These are phyloP conservation scores for Congeria kusceri DNA, from an alignment of 2,888 invertebrate species.

Conservation along the genomic window DNA sequence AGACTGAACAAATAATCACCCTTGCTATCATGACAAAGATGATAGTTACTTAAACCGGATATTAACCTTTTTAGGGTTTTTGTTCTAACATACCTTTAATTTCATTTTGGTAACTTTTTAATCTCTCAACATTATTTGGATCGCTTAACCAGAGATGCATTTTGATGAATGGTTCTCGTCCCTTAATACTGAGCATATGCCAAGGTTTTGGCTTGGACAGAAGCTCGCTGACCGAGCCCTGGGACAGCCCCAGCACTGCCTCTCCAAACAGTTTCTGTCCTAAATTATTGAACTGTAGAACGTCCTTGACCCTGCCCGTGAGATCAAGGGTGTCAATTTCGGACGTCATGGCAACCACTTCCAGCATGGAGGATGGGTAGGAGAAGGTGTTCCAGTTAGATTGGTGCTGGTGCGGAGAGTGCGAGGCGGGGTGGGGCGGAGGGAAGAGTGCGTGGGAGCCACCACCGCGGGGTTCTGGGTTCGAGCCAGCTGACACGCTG, in stretches of 20 bases:
- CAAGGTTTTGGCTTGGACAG: constrained; percentile 99
- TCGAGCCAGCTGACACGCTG: constrained; percentile 53
- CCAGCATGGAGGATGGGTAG: constrained; percentile 96
- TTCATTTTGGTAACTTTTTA: constrained; percentile 88
- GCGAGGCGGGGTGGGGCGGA: constrained; percentile 58
- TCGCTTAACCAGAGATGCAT: constrained; percentile 97
- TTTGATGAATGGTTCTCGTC: constrained; percentile 90
- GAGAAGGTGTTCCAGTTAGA: constrained; percentile 88
- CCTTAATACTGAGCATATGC: constrained; percentile 99
- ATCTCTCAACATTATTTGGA: constrained; percentile 96
- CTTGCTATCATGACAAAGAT: too few relatives aligned
- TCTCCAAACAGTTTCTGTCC: constrained; percentile 99
- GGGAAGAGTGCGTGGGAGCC: constrained; percentile 64
- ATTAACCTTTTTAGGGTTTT: background rate
- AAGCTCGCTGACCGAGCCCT: constrained; percentile 97
- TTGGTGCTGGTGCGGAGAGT: constrained; percentile 87
- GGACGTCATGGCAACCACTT: constrained; percentile 98
- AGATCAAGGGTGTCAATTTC: constrained; percentile 98
- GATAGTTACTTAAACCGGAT: background rate
- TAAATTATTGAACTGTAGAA: constrained; percentile 97
- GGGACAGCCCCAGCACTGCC: constrained; percentile 97
- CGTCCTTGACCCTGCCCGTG: constrained; percentile 98
- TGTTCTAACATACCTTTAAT: constrained; percentile 81
- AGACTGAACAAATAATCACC: too few relatives aligned
- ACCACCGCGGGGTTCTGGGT: too few relatives aligned